phyloP scores from a whole-genome alignment of 2,888 invertebrate genomes.

The Ceratothoa steindachneri region DNA sequence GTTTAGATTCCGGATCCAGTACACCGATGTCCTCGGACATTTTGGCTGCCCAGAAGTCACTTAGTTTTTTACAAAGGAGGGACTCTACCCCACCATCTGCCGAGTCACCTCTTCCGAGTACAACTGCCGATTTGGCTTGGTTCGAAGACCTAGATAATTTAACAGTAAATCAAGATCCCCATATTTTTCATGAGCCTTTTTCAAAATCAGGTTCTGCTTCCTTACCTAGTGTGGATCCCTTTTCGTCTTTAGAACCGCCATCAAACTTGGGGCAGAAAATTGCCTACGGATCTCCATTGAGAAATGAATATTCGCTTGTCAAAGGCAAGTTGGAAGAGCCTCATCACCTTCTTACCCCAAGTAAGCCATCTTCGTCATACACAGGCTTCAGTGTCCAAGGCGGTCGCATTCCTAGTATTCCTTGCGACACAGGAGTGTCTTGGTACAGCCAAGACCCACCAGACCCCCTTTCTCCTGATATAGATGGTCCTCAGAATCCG shows the following conservation, averaged over 20 bases:
- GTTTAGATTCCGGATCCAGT: background rate
- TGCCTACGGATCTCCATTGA: background rate
- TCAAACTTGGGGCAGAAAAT: background rate
- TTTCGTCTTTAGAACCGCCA: background rate
- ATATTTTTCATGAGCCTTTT: background rate
- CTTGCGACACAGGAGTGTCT: constrained; percentile 47
- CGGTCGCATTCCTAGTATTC: constrained; percentile 49
- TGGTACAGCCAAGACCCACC: background rate
- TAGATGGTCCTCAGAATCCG: background rate
- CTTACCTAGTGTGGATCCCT: background rate
- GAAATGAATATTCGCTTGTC: no score
- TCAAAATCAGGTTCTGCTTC: background rate
- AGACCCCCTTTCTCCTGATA: background rate
- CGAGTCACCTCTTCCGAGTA: background rate
- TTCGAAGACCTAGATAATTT: background rate
- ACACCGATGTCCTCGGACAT: constrained; percentile 23
- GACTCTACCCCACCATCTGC: background rate
- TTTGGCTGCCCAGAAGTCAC: constrained; percentile 31
- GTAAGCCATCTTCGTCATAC: constrained; percentile 10
- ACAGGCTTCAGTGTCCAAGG: constrained; percentile 48
- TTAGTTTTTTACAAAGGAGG: constrained; percentile 34
- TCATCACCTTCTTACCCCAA: background rate
- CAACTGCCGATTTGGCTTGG: background rate
- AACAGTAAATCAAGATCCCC: background rate
- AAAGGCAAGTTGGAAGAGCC: background rate